A percentile compares a stretch with the other conserved stretches of the same genome.
Evolutionary conservation across 2,797 vertebrate species (phyloP).

Genomic region (Argentina silus): DNA sequence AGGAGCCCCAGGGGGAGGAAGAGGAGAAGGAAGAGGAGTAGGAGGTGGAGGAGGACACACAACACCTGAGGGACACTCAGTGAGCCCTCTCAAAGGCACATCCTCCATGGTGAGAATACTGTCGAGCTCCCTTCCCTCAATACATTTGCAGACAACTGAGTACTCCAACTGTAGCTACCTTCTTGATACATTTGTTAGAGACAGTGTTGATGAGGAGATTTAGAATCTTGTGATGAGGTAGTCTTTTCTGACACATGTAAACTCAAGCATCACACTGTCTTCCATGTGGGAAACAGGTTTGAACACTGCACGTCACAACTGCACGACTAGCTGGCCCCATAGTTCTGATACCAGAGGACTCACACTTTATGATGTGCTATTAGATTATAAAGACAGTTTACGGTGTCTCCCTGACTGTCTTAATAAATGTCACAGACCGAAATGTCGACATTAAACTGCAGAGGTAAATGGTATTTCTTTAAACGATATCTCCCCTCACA

Average conservation of each 20-base stretch:
- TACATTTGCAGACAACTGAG: no score
- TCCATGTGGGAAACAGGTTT: no score
- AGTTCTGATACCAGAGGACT: neutral
- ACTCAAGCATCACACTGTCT: no score
- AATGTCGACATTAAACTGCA: no score
- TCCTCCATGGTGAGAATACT: conserved; percentile 47
- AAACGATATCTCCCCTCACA: no score
- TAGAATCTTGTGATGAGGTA: no score
- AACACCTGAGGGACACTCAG: conserved; percentile 15
- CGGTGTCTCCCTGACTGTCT: neutral
- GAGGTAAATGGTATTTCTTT: no score
- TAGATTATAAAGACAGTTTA: neutral
- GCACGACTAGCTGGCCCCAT: neutral
- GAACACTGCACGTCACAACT: no score
- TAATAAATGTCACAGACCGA: no score
- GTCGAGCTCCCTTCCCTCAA: neutral
- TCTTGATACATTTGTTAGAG: neutral
- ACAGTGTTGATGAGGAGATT: no score
- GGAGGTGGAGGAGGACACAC: conserved; percentile 19
- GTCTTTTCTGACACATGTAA: no score
- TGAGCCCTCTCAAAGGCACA: conserved; percentile 48
- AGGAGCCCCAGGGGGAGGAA: conserved; percentile 31
- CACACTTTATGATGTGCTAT: neutral
- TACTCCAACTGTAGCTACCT: neutral
- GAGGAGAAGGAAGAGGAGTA: neutral